Evolutionary conservation across 1,140 invertebrate species (phyloP), one percentile per base, ranked within the genome.

Genomic region (Drosophila funebris): DNA sequence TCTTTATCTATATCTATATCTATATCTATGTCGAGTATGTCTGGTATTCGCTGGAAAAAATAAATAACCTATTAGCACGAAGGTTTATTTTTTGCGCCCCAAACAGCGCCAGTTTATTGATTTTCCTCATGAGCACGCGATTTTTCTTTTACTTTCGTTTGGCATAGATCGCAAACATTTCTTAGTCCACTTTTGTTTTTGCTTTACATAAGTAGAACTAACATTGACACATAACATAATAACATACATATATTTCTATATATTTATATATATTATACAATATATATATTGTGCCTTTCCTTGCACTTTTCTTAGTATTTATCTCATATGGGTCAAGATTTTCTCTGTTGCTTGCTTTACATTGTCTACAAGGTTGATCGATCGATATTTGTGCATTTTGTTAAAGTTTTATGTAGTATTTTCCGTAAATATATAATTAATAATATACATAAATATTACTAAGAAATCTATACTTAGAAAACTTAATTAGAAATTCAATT

Each of bases 1-100:
- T 66, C 27, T 62, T 22, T 61, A 46, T 58, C 41, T 50, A 57
- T 60, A 76, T 72, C 14, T 58, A 56, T 57, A 50, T 66, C 27
- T 62, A 29, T 61, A 46, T 58, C 41, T 50, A 57, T 60, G 73
- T 72, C 14, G n/a, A n/a, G n/a, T 58, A 56, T 44, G 52, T 62
- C 48, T 63, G 29, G 70, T 53, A 69, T 73, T 31, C 44, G 63
- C 43, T 43, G 58, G 53, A 46, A 78, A 78, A 87, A 85, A 82
- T 88, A 87, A 88, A 87, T 82, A 87, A 87, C 83, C 78, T 78
- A 87, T 88, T 87, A 78, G 75, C 82, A 87, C 82, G 82, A 87
- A 87, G 82, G 82, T 68, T 63, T 70, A 20, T 63, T 53, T 43
- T 56, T 31, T 14, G 31, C 36, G 27, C 27, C 16, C 43, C 11